Evolutionary conservation across 2,888 invertebrate genomes (phyloP).

Genomic region (Pandemis heparana): DNA sequence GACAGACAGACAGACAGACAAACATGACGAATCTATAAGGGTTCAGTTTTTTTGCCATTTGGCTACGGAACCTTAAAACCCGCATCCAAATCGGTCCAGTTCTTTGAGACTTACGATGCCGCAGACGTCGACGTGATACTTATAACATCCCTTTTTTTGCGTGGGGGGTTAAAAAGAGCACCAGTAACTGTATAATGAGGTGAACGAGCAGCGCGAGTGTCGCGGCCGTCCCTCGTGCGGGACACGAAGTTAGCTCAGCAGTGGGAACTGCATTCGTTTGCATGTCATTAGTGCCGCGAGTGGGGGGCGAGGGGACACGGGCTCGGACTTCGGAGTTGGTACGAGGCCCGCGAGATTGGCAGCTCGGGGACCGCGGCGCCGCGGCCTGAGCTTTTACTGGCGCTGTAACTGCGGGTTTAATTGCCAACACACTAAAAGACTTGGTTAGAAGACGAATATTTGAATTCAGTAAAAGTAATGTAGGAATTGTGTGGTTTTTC

Average conservation of each 20-base stretch:
- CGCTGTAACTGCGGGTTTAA: background rate
- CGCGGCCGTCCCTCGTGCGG: background rate
- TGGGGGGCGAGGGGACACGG: background rate
- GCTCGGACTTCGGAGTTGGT: background rate
- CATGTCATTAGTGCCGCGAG: slow-evolving; percentile 12
- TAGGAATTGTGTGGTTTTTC: no score
- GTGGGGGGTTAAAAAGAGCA: no score
- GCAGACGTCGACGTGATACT: no score
- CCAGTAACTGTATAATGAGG: background rate
- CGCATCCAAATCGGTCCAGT: no score
- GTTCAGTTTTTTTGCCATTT: no score
- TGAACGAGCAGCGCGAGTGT: background rate
- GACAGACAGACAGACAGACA: no score
- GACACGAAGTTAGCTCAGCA: slow-evolving; percentile 3
- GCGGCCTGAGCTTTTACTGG: background rate
- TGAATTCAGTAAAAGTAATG: no score
- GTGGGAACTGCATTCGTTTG: slow-evolving; percentile 15
- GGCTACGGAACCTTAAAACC: no score
- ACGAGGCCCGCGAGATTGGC: background rate
- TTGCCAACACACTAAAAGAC: background rate
- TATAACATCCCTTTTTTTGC: no score
- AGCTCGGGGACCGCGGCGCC: background rate
- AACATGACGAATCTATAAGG: no score
- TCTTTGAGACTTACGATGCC: no score
- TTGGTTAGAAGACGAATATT: no score